A percentile compares a stretch with the other conserved stretches of the same genome.
Conservation (phyloP, 1,140 invertebrate genomes). For the Whitmania pigra region DNA sequence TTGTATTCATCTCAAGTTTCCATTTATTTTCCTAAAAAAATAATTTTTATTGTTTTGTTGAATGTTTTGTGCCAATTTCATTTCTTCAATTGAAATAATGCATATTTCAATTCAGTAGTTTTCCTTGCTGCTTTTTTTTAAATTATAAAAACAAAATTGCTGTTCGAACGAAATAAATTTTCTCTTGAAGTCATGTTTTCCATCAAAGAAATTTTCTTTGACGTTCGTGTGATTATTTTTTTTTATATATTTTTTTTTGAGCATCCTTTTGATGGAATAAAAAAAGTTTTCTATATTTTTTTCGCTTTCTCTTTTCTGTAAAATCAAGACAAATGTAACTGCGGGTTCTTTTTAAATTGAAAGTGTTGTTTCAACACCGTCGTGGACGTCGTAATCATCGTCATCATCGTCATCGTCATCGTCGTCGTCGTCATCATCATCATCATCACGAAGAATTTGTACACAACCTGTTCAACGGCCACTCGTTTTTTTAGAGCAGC, state of each 20-base stretch:
- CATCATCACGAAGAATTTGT: conserved; percentile 58
- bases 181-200: not conserved
- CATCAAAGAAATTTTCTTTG: not conserved
- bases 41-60: not conserved
- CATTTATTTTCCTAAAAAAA: not conserved
- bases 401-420: not conserved
- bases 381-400: conserved; percentile 1
- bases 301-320: not conserved
- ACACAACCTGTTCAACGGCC: conserved; percentile 36
- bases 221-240: not conserved
- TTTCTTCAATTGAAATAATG: not conserved
- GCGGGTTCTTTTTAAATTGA: not conserved
- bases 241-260: no score
- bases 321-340: not conserved
- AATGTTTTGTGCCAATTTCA: not conserved
- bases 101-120: no score
- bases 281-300: not conserved
- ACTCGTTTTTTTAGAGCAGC: no score
- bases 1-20: not conserved
- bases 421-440: conserved; percentile 1
- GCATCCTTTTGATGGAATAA: not conserved
- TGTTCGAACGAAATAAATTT: not conserved
- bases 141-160: not conserved
- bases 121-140: no score
- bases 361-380: conserved; percentile 15